Evolutionary conservation across 1,140 invertebrate genomes (phyloP).

Genomic region (Ceratitis capitata): DNA sequence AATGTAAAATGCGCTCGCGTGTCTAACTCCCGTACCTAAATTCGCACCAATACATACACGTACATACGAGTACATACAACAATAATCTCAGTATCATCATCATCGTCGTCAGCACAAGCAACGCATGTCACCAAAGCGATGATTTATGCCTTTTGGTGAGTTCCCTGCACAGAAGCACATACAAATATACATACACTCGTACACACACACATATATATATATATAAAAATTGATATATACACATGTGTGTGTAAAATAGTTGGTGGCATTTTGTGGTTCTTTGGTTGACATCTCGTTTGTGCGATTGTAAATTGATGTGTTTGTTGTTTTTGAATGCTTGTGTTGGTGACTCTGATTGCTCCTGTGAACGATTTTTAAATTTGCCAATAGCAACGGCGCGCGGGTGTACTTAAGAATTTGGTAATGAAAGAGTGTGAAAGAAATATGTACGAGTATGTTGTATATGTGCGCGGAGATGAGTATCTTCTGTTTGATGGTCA

Average conservation of each 20-base stretch:
- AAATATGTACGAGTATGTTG: background rate
- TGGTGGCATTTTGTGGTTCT: slow-evolving; percentile 26
- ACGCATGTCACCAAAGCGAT: slow-evolving; percentile 19
- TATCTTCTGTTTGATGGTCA: background rate
- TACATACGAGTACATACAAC: too few relatives aligned
- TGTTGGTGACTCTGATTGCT: background rate
- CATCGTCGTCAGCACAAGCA: background rate
- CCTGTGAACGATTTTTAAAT: background rate
- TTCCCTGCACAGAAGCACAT: background rate
- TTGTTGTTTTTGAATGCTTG: too few relatives aligned
- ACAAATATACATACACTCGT: background rate
- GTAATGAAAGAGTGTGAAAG: background rate
- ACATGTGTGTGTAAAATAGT: background rate
- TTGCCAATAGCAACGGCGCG: background rate
- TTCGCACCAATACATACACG: too few relatives aligned
- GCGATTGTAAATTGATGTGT: background rate
- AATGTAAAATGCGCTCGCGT: slow-evolving; percentile 10
- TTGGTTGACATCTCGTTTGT: background rate
- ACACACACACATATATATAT: background rate
- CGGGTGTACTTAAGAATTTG: too few relatives aligned
- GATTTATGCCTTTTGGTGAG: slow-evolving; percentile 32
- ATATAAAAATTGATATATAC: too few relatives aligned
- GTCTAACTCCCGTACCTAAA: background rate
- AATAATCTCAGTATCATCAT: background rate
- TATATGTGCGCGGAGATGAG: too few relatives aligned